Evolutionary conservation across 2,113 vertebrate genomes (phyloP), one percentile per base, ranked within the genome.

Genomic region (Crypturellus undulatus): DNA sequence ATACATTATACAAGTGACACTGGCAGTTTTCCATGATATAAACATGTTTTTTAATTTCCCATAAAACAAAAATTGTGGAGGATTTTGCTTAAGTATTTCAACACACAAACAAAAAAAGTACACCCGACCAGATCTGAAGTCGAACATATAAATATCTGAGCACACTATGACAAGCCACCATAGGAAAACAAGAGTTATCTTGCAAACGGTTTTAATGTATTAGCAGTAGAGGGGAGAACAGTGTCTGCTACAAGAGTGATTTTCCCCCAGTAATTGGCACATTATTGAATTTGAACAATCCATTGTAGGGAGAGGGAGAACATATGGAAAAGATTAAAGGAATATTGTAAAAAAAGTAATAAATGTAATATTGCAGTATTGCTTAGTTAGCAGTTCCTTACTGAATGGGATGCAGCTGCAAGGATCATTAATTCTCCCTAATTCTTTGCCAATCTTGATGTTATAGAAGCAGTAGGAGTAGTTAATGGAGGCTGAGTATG

Each of bases 391-490:
- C 26, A 40, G 4, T 45, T 86, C 54, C 19, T 64, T 83, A 36
- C 26, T 62, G 26, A 91, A 84, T 38, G 10, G 62, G 14, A 59
- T 85, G 20, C 30, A 78, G n/a, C 32, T 58, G 15, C 49, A 85
- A 65, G 65, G 78, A 52, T 62, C 82, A 62, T 89, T 72, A 95
- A 94, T 95, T 38, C 28, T 82, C 42, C 69, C 54, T 88, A 88
- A 79, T 70, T 94, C 45, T 67, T 91, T 88, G 43, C 40, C 36
- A 30, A 0, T 73, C 54, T 65, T 78, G 26, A 65, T 70, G 36
- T 72, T 72, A 85, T 8, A 82, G 59, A 82, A 92, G 9, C 30
- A n/a, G 36, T 79, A 32, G 38, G 78, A 92, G n/a, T 79, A 88
- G 51, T 15, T 90, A 80, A 80, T 88, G 38, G 54, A 69, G 92